Conservation (phyloP, 2,888 invertebrate genomes). For the Morpho helenor region DNA sequence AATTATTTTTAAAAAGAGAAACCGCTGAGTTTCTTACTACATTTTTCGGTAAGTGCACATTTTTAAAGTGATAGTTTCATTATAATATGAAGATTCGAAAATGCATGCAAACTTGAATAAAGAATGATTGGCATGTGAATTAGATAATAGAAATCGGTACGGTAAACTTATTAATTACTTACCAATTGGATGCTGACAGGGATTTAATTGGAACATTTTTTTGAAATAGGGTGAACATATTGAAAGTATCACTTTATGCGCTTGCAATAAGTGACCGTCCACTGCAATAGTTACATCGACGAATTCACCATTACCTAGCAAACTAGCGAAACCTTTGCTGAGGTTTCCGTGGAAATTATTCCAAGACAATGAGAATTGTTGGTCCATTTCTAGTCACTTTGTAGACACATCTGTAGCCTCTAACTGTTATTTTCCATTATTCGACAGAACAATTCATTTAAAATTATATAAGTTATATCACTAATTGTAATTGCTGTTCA, state of each 20-base stretch:
- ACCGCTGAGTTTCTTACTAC: too few species aligned
- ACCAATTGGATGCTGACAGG: constrained; percentile 84
- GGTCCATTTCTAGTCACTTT: constrained; percentile 75
- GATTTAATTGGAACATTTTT: constrained; percentile 82
- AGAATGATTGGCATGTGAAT: too few species aligned
- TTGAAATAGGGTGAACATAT: constrained; percentile 86
- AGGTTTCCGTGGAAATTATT: constrained; percentile 86
- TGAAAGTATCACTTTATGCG: constrained; percentile 84
- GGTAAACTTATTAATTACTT: constrained; percentile 26
- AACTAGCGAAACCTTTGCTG: constrained; percentile 81
- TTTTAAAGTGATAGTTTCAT: too few species aligned
- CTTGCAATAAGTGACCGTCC: constrained; percentile 83
- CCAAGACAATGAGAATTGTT: constrained; percentile 85
- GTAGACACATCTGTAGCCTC: constrained; percentile 30
- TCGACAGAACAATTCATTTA: neutral
- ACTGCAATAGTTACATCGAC: constrained; percentile 82
- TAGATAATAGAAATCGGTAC: neutral
- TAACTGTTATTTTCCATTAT: constrained; percentile 35
- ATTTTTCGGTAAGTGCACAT: too few species aligned
- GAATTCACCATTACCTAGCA: constrained; percentile 79
- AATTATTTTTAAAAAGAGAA: too few species aligned
- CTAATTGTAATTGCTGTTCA: constrained; percentile 18
- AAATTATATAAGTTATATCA: neutral
- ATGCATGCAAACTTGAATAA: too few species aligned
- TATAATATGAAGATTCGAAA: too few species aligned